Conservation (phyloP, 2,113 vertebrate genomes). For the Tinamus guttatus region DNA sequence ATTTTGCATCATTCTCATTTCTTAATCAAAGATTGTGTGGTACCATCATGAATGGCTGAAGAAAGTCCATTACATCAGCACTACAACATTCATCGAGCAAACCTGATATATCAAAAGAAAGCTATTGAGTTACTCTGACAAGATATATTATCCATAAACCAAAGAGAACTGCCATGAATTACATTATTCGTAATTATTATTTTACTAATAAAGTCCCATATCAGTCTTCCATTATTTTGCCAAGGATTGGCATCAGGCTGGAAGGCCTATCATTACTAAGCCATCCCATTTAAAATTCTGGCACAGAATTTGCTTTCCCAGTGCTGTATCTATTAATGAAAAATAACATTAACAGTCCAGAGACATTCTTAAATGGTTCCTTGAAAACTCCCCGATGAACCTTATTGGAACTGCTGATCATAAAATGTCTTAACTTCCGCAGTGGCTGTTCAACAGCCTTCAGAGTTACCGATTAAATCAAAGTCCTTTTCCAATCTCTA, state of each 20-base stretch:
- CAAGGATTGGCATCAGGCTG: slow-evolving; percentile 43
- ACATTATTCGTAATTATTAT: slow-evolving; percentile 56
- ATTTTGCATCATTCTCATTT: slow-evolving; percentile 7
- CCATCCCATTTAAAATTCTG: slow-evolving; percentile 61
- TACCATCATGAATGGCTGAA: slow-evolving; percentile 35
- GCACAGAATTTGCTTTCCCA: slow-evolving; percentile 34
- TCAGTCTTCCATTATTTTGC: slow-evolving; percentile 47
- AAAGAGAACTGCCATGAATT: slow-evolving; percentile 53
- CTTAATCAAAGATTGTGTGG: slow-evolving; percentile 19
- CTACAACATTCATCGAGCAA: background rate
- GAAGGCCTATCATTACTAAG: slow-evolving; percentile 42
- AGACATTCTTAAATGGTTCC: slow-evolving; percentile 25
- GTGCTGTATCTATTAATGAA: slow-evolving; percentile 59
- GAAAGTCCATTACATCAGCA: slow-evolving; percentile 52
- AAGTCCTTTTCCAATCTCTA: background rate
- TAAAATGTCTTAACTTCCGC: slow-evolving; percentile 24
- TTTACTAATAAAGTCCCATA: slow-evolving; percentile 46
- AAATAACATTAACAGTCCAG: slow-evolving; percentile 43
- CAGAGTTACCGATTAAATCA: background rate
- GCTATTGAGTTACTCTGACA: slow-evolving; percentile 33
- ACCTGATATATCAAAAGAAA: slow-evolving; percentile 4
- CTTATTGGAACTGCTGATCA: slow-evolving; percentile 17
- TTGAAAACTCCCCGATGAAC: slow-evolving; percentile 54
- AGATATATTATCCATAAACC: slow-evolving; percentile 47
- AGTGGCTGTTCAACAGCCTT: background rate